Percentiles rank a stretch among this genome's conserved stretches.
Evolutionary conservation across 2,113 vertebrate genomes (phyloP).

Genomic region (Myodes glareolus): DNA sequence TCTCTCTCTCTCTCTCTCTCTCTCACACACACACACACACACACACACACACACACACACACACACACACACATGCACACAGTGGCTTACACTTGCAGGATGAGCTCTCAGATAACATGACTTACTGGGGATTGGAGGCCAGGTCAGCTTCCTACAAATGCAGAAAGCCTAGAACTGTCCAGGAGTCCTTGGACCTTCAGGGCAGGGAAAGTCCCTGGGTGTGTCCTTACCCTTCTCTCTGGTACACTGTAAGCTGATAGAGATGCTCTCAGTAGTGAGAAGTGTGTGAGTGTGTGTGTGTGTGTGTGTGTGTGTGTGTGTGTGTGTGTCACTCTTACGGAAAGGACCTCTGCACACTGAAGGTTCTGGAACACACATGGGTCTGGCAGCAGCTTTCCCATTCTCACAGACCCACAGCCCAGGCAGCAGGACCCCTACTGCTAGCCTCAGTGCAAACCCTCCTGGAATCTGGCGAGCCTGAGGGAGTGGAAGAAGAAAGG

Average conservation of each 20-base stretch:
- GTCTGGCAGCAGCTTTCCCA: background rate
- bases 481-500: background rate
- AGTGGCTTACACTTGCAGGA: background rate
- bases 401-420: background rate
- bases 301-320: background rate
- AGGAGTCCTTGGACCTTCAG: background rate
- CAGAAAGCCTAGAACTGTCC: background rate
- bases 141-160: no score
- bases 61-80: no score
- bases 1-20: no score
- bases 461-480: background rate
- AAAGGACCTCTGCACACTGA: background rate
- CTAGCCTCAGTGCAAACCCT: background rate
- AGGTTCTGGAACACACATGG: background rate
- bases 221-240: no score
- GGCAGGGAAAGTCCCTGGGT: background rate
- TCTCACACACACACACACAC: background rate
- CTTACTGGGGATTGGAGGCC: background rate
- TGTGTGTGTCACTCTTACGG: background rate
- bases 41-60: background rate
- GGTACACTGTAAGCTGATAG: background rate
- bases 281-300: background rate
- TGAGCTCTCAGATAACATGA: background rate
- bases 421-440: background rate
- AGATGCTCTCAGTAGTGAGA: background rate